These are phyloP conservation scores for Riptortus pedestris DNA, from an alignment of 1,140 invertebrate species.

Conservation along the genomic window DNA sequence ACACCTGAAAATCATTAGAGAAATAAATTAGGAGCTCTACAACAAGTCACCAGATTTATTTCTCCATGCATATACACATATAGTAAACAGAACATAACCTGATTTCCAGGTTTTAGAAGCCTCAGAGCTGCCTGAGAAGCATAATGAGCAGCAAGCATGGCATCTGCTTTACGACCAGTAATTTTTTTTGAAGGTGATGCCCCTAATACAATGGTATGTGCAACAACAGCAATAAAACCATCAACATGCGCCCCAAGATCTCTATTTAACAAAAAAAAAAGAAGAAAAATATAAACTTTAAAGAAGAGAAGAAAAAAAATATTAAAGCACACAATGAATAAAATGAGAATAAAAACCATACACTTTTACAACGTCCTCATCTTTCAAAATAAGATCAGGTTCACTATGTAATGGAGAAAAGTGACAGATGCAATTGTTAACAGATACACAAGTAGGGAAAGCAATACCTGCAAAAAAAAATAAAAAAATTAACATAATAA, in stretches of 20 bases:
- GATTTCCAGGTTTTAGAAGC: slow-evolving; percentile 81
- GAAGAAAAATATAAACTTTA: neutral
- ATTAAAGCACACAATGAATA: neutral
- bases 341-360: slow-evolving; percentile 44
- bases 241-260: slow-evolving; percentile 97
- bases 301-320: neutral
- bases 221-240: slow-evolving; percentile 96
- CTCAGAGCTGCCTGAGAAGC: slow-evolving; percentile 89
- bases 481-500: too few relatives aligned
- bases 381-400: slow-evolving; percentile 73
- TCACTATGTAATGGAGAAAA: slow-evolving; percentile 93
- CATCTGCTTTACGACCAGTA: slow-evolving; percentile 85
- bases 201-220: slow-evolving; percentile 88
- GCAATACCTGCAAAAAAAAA: slow-evolving; percentile 58
- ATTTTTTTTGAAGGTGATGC: slow-evolving; percentile 57
- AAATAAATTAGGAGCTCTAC: too few relatives aligned
- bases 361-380: slow-evolving; percentile 96
- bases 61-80: too few relatives aligned
- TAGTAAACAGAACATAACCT: too few relatives aligned
- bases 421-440: slow-evolving; percentile 99
- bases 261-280: slow-evolving; percentile 45
- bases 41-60: too few relatives aligned
- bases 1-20: too few relatives aligned
- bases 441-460: slow-evolving; percentile 95
- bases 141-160: slow-evolving; percentile 85